Evolutionary conservation across 2,113 vertebrate species (phyloP), one percentile per base, ranked within the genome.

Genomic region (Axis porcinus): DNA sequence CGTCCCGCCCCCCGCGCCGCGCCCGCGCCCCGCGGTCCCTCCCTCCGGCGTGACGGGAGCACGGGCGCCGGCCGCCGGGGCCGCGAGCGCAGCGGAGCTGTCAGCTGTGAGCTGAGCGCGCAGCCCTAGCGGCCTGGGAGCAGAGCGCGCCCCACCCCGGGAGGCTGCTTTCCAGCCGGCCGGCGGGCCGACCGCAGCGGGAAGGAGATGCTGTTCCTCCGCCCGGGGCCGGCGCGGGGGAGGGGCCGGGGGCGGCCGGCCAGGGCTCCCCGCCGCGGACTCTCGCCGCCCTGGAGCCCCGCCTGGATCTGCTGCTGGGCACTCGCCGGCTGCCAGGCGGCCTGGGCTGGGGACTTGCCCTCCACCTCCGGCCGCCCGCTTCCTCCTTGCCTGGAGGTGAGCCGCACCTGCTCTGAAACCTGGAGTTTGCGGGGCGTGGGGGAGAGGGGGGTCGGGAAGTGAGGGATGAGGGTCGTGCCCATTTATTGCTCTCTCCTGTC

Each of bases 381-480:
- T 93, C 98, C 98, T 43, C 98, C 98, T 64, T 99, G 99, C 96
- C 97, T 95, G 97, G 99, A 99, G 99, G 99, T 99, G 98, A 99
- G 98, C 81, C 3, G 95, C 97, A 78, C 95, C 96, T 85, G 93
- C 93, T 64, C 60, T 74, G 87, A 27, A 5, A 85, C 93, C 93
- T 96, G 94, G 98, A 97, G 94, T 95, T 64, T 40, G 84, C 70
- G 19, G 55, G 55, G 43, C 78, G 19, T 40, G 5, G 57, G n/a
- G 21, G 54, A 36, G 14, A n/a, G 36, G 9, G 47, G 54, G 40
- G 3, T 52, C 8, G 23, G n/a, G 36, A 30, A 67, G 7, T 5
- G 19, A 7, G 16, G 57, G 82, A 40, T 19, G 60, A 62, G 90
- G 67, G n/a, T 17, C 40, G n/a, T 23, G 92, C 55, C 25, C 11